phyloP scores from a whole-genome alignment of 1,140 invertebrate species.

The Drosophila arizonae region DNA sequence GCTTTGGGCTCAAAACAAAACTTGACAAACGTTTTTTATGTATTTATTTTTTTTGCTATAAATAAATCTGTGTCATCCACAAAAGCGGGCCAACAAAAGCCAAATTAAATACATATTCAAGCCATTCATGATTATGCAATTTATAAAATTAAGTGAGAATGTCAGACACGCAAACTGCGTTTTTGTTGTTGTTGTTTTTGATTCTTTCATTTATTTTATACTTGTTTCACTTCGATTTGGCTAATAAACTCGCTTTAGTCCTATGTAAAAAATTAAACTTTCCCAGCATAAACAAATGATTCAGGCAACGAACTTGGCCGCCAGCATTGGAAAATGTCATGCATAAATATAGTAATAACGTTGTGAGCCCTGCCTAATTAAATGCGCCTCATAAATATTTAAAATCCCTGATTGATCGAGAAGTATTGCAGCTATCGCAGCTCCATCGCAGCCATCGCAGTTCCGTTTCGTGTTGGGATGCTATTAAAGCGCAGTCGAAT shows the following conservation, averaged over 20 bases:
- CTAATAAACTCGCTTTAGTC: slow-evolving; percentile 60
- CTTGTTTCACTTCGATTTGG: slow-evolving; percentile 15
- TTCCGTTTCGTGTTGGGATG: slow-evolving; percentile 64
- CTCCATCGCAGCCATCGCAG: slow-evolving; percentile 13
- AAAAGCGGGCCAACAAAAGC: slow-evolving; percentile 30
- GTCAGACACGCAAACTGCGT: slow-evolving; percentile 60
- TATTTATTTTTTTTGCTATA: slow-evolving; percentile 34
- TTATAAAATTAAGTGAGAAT: slow-evolving; percentile 70
- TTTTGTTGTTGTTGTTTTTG: not conserved
- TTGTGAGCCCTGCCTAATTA: slow-evolving; percentile 63
- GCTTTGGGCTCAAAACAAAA: slow-evolving; percentile 39
- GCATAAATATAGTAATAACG: slow-evolving; percentile 61
- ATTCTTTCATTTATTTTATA: not conserved
- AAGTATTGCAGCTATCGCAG: slow-evolving; percentile 37
- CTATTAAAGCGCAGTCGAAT: slow-evolving; percentile 46
- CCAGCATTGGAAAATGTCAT: slow-evolving; percentile 40
- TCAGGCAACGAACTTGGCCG: slow-evolving; percentile 37
- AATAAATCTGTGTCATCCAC: slow-evolving; percentile 70
- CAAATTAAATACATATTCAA: slow-evolving; percentile 48
- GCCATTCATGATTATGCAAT: slow-evolving; percentile 69
- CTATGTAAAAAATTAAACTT: slow-evolving; percentile 54
- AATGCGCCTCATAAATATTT: slow-evolving; percentile 67
- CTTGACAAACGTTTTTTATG: slow-evolving; percentile 14
- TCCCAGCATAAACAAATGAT: slow-evolving; percentile 53
- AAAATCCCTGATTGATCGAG: slow-evolving; percentile 70